A percentile compares a stretch with the other conserved stretches of the same genome.
These are phyloP conservation scores for Pachyramphus minor DNA, from an alignment of 2,113 vertebrate genomes.

Conservation along the genomic window DNA sequence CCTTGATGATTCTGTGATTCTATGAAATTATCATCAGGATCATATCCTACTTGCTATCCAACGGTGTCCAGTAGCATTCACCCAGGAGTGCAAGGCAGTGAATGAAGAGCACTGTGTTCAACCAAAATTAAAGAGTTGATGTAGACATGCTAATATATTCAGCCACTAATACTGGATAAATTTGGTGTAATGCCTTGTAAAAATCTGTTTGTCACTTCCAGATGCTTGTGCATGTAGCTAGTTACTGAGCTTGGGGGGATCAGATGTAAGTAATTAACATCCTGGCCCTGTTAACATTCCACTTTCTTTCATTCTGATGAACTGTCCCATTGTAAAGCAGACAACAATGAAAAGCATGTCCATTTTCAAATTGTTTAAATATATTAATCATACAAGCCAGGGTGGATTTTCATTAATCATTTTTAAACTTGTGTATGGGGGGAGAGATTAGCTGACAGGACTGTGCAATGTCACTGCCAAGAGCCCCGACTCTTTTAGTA, in stretches of 20 bases:
- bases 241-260: not conserved
- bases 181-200: not conserved
- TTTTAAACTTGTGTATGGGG: not conserved
- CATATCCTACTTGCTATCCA: not conserved
- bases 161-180: not conserved
- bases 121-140: not conserved
- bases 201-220: conserved; percentile 24
- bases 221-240: not conserved
- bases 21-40: not conserved
- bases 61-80: not conserved
- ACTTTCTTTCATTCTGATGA: conserved; percentile 28
- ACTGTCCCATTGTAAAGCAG: conserved; percentile 4
- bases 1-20: not conserved
- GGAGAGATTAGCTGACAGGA: not conserved
- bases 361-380: conserved; percentile 44
- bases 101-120: not conserved
- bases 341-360: conserved; percentile 25
- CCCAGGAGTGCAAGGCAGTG: not conserved
- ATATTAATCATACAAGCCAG: not conserved
- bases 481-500: conserved; percentile 12
- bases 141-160: not conserved
- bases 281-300: conserved; percentile 2
- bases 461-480: conserved; percentile 46
- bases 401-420: conserved; percentile 34
- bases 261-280: conserved; percentile 38